Evolutionary conservation across 2,797 vertebrate species (phyloP).

Genomic region (Sebastes nivosus): DNA sequence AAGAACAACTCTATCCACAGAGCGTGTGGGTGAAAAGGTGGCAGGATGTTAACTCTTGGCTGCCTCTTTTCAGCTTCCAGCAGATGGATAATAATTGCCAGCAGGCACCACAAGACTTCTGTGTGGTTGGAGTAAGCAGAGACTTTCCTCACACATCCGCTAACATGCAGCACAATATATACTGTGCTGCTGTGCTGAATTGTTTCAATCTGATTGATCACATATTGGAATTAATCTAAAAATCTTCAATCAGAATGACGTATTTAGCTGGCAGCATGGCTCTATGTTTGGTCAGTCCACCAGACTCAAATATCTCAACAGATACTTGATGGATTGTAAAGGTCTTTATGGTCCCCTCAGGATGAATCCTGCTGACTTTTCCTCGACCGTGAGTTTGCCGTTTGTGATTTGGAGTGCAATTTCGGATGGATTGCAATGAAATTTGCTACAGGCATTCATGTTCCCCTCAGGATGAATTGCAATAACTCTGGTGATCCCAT

Average conservation of each 20-base stretch:
- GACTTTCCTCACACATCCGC: background rate
- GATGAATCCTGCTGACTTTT: background rate
- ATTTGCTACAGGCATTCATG: background rate
- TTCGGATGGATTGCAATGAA: too few species aligned
- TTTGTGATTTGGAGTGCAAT: too few species aligned
- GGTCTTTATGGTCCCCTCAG: background rate
- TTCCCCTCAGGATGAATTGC: background rate
- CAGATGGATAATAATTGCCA: conserved; percentile 28
- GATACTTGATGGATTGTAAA: background rate
- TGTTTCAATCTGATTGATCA: background rate
- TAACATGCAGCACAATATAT: background rate
- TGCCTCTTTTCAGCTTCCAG: background rate
- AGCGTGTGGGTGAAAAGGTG: background rate
- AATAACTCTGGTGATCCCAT: background rate
- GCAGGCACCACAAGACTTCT: conserved; percentile 6
- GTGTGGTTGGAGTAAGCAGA: background rate
- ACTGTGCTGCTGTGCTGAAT: too few species aligned
- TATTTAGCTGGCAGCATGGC: background rate
- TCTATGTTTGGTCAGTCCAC: background rate
- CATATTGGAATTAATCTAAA: background rate
- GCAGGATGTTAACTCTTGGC: conserved; percentile 1
- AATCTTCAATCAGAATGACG: background rate
- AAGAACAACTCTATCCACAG: background rate
- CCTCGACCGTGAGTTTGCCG: too few species aligned
- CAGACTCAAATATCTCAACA: background rate